A percentile compares a stretch with the other conserved stretches of the same genome.
Evolutionary conservation across 2,888 invertebrate species (phyloP).

Genomic region (Dyspetes luteomarginatus): DNA sequence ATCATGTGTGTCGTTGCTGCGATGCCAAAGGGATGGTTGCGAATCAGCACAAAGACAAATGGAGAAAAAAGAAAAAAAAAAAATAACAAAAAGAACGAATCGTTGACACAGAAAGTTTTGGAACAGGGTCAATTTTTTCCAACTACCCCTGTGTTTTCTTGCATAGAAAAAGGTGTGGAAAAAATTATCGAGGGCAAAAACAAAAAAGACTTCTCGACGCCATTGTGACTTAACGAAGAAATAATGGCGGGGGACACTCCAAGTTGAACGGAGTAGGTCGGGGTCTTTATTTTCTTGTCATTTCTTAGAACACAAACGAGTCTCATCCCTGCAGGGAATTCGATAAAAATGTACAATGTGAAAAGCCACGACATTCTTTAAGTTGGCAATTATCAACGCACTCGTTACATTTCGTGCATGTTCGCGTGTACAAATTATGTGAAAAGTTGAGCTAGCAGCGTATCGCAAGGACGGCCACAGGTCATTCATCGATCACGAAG

Average conservation of each 20-base stretch:
- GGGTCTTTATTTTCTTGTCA: background rate
- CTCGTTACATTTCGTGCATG: constrained; percentile 6
- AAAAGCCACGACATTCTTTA: background rate
- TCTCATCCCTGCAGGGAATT: background rate
- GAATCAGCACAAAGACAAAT: background rate
- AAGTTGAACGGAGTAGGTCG: background rate
- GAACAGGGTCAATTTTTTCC: constrained; percentile 27
- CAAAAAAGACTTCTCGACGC: background rate
- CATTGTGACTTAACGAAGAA: background rate
- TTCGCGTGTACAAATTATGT: constrained; percentile 4
- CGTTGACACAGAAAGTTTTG: constrained; percentile 23
- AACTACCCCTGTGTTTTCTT: background rate
- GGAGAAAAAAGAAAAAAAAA: too few relatives aligned
- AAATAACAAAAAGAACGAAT: too few relatives aligned
- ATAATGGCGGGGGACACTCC: background rate
- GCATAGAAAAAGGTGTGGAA: background rate
- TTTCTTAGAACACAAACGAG: background rate
- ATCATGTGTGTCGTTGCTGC: constrained; percentile 6
- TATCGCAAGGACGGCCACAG: constrained; percentile 14
- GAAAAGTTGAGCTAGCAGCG: background rate
- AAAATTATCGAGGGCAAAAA: too few relatives aligned
- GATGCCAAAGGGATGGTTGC: constrained; percentile 1
- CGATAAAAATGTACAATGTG: background rate
- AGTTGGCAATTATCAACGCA: background rate
- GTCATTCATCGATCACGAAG: constrained; percentile 42